Conservation (phyloP, 2,888 invertebrate species). For the Heliconius hortense region DNA sequence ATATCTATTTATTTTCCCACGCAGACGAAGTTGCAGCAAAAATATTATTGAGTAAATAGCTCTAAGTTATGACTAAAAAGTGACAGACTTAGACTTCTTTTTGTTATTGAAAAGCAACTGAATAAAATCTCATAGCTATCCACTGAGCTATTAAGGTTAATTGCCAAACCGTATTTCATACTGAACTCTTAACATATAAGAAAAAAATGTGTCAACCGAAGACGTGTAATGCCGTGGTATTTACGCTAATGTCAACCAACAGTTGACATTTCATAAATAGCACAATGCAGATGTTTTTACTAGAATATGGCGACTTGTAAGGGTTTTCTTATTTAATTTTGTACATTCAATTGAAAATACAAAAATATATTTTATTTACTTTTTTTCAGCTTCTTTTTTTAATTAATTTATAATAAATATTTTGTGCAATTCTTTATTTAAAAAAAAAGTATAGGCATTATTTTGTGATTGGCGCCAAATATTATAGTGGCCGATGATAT, state of each 20-base stretch:
- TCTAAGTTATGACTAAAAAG: no score
- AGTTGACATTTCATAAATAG: slow-evolving; percentile 41
- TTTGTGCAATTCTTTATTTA: no score
- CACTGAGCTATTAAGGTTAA: slow-evolving; percentile 11
- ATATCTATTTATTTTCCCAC: no score
- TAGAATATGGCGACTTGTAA: slow-evolving; percentile 3
- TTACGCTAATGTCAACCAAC: slow-evolving; percentile 41
- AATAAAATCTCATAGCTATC: not conserved
- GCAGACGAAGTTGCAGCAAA: not conserved
- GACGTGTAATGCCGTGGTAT: slow-evolving; percentile 42
- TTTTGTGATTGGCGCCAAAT: not conserved
- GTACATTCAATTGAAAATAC: no score
- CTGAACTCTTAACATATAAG: not conserved
- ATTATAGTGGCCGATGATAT: not conserved
- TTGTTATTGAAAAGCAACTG: not conserved
- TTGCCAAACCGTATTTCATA: slow-evolving; percentile 10
- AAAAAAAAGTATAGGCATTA: not conserved
- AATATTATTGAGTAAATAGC: not conserved
- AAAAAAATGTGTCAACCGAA: slow-evolving; percentile 36
- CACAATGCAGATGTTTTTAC: slow-evolving; percentile 24
- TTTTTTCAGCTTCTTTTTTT: not conserved
- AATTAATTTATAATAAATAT: not conserved
- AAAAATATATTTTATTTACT: not conserved
- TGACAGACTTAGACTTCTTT: no score
- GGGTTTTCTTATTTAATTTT: not conserved